Base-by-base conservation (phyloP, 1,140 invertebrate genomes). In the Lutraria rhynchaena region DNA sequence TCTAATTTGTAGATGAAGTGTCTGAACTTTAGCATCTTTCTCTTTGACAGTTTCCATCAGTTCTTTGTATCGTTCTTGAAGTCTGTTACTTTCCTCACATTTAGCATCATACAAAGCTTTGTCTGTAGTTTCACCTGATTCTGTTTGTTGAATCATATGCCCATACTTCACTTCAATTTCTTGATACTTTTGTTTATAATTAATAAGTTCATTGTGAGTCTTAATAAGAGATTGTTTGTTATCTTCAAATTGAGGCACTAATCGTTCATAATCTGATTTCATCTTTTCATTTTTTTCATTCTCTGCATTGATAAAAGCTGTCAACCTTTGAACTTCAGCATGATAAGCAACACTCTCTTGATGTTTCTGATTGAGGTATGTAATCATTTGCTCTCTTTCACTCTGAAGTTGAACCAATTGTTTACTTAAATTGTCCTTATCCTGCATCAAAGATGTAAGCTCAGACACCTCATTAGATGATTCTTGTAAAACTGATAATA, bases 261-360 rank as follows among this genome's bases (percentile, higher is more conserved):
- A 76, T 44, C 44, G 77, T 57, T 41, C 91, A 88, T 93, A 88
- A 27, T 92, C 91, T 27, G 92, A 90, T 69, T 92, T 67, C 3
- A 90, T 83, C 24, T 85, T 27, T 7, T 90, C 87, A 77, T 92
- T 89, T 41, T 94, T 93, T 67, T 89, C 82, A 9, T 57, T 81
- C 44, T 89, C 83, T 15, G 70, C 69, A n/a, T 80, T 69, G 0
- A 93, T 81, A 3, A 88, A 78, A 9, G 83, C 87, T 24, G 94
- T 94, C n/a, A 98, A 87, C 46, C 95, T 94, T 89, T 97, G 96
- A 70, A 97, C 95, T 93, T 98, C 96, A 3, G 92, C 93, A 84
- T 97, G 96, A 91, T 97, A 97, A 58, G 95, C 94, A 1, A 96
- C 87, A 87, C 94, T 96, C 91, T 98, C 96, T 73, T 95, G 94